Evolutionary conservation across 2,888 invertebrate genomes (phyloP).

Genomic region (Dinocampus coccinellae): DNA sequence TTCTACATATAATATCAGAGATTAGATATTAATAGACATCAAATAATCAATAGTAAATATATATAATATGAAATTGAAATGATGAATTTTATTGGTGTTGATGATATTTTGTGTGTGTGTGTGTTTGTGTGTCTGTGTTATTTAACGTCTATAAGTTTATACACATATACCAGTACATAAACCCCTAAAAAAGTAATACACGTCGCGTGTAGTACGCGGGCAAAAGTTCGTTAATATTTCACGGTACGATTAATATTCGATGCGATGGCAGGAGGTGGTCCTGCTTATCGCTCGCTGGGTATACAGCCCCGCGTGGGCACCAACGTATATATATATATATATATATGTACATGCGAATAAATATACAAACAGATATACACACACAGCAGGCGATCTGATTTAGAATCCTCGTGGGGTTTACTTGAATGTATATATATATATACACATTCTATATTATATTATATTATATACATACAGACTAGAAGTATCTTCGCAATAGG

Average conservation of each 20-base stretch:
- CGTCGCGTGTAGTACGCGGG: background rate
- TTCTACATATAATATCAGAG: too few relatives aligned
- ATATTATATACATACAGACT: background rate
- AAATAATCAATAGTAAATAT: too few relatives aligned
- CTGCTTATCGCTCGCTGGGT: background rate
- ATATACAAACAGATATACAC: background rate
- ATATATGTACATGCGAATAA: background rate
- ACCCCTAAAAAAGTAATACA: background rate
- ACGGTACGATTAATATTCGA: slow-evolving; percentile 28
- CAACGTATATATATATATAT: too few relatives aligned
- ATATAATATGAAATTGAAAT: background rate
- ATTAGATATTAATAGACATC: too few relatives aligned
- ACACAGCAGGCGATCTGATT: slow-evolving; percentile 20
- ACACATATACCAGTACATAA: background rate
- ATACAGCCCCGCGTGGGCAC: background rate
- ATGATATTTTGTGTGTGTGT: too few relatives aligned
- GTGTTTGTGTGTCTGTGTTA: too few relatives aligned
- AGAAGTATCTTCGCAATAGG: background rate
- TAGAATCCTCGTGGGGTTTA: slow-evolving; percentile 15
- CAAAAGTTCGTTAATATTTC: slow-evolving; percentile 23
- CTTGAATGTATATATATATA: background rate
- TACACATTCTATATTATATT: background rate
- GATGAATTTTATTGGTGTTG: background rate
- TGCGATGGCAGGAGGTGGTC: background rate
- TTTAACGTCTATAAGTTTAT: too few relatives aligned